Evolutionary conservation across 2,797 vertebrate species (phyloP).

Genomic region (Syncerus caffer): DNA sequence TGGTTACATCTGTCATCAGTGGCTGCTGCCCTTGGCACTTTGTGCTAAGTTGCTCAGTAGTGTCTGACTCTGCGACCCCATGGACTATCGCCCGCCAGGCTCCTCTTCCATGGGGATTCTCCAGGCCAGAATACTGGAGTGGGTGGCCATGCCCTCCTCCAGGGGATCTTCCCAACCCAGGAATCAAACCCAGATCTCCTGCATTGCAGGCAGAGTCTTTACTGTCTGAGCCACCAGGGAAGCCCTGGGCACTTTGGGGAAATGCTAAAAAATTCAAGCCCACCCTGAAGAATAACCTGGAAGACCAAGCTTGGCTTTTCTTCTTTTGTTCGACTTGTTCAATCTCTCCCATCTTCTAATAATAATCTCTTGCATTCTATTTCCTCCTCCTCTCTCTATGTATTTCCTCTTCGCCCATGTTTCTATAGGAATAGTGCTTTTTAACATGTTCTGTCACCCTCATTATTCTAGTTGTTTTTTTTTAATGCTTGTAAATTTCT

Average conservation of each 20-base stretch:
- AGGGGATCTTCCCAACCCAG: neutral
- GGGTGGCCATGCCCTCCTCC: neutral
- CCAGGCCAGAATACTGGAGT: neutral
- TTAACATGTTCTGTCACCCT: neutral
- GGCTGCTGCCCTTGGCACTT: neutral
- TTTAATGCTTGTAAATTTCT: neutral
- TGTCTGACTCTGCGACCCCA: neutral
- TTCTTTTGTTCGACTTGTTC: conserved; percentile 7
- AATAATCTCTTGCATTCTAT: neutral
- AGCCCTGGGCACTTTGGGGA: neutral
- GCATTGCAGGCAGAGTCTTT: neutral
- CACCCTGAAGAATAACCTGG: neutral
- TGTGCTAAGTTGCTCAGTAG: neutral
- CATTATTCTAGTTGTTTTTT: neutral
- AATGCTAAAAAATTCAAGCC: neutral
- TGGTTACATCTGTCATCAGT: neutral
- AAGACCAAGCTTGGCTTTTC: neutral
- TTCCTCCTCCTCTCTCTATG: neutral
- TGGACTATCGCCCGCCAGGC: neutral
- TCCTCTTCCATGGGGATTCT: neutral
- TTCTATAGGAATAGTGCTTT: neutral
- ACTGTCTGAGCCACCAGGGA: neutral
- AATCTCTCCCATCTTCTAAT: neutral
- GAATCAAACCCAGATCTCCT: neutral
- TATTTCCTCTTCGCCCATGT: neutral